phyloP scores from a whole-genome alignment of 2,113 vertebrate genomes.

The Cololabis saira region DNA sequence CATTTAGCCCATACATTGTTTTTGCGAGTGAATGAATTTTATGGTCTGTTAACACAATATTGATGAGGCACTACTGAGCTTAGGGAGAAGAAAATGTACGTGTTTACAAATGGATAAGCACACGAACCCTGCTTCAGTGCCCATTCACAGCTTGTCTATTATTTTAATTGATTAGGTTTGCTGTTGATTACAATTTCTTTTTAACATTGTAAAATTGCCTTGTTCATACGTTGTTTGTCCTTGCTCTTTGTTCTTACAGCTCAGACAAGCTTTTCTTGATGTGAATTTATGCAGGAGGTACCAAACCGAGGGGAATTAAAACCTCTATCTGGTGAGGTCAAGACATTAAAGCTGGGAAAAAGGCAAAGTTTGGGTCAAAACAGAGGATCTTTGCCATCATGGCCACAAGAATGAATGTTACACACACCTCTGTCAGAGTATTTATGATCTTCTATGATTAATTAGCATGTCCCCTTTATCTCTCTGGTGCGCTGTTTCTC shows the following conservation, averaged over 20 bases:
- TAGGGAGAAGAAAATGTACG: constrained; percentile 59
- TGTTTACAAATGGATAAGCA: constrained; percentile 46
- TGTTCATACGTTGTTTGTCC: not conserved
- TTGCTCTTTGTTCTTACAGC: not conserved
- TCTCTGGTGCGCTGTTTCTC: no score
- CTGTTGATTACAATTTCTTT: constrained; percentile 36
- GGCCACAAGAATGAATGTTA: not conserved
- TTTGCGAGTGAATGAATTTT: constrained; percentile 57
- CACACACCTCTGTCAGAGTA: no score
- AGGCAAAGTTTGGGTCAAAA: not conserved
- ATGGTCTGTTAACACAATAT: constrained; percentile 57
- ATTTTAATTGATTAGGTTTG: constrained; percentile 37
- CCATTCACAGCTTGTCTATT: constrained; percentile 24
- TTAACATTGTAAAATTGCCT: constrained; percentile 31
- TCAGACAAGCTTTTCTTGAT: not conserved
- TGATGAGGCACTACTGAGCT: constrained; percentile 48
- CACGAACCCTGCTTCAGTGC: not conserved
- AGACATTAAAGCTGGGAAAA: not conserved
- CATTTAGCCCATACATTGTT: constrained; percentile 42
- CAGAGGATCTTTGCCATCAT: not conserved
- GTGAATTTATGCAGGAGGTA: not conserved
- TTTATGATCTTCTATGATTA: no score
- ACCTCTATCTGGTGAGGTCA: not conserved
- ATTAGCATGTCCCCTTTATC: no score
- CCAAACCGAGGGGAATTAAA: no score